phyloP scores from a whole-genome alignment of 2,888 invertebrate genomes.

The Tuberolachnus salignus region DNA sequence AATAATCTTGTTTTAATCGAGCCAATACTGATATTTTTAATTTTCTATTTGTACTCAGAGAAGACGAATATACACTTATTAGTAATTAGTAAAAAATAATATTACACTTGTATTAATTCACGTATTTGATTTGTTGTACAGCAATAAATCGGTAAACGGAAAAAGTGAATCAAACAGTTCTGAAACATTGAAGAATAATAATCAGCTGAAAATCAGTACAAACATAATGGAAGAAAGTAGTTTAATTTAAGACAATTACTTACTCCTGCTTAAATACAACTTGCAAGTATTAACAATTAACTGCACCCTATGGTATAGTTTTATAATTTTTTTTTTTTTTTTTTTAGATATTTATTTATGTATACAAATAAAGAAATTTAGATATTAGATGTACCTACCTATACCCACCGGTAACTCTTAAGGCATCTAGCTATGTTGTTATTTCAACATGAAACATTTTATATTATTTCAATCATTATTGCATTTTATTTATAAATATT shows the following conservation, averaged over 20 bases:
- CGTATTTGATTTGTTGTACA: background rate
- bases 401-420: too few relatives aligned
- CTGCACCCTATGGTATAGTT: background rate
- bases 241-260: conserved; percentile 41
- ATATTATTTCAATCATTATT: background rate
- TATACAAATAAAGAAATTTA: background rate
- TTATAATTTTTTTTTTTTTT: conserved; percentile 12
- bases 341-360: too few relatives aligned
- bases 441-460: conserved; percentile 14
- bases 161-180: conserved; percentile 47
- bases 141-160: conserved; percentile 46
- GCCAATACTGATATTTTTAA: too few relatives aligned
- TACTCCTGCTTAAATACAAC: too few relatives aligned
- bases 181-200: conserved; percentile 1
- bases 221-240: conserved; percentile 23
- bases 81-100: too few relatives aligned
- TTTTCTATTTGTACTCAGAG: too few relatives aligned
- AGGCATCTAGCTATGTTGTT: conserved; percentile 27
- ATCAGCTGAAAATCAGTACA: conserved; percentile 26
- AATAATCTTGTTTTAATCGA: too few relatives aligned
- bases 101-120: background rate
- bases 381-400: background rate
- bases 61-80: too few relatives aligned
- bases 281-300: conserved; percentile 1
- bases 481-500: conserved; percentile 21